These are phyloP conservation scores for Rhizoglyphus robini DNA, from an alignment of 1,140 invertebrate genomes.

Conservation along the genomic window DNA sequence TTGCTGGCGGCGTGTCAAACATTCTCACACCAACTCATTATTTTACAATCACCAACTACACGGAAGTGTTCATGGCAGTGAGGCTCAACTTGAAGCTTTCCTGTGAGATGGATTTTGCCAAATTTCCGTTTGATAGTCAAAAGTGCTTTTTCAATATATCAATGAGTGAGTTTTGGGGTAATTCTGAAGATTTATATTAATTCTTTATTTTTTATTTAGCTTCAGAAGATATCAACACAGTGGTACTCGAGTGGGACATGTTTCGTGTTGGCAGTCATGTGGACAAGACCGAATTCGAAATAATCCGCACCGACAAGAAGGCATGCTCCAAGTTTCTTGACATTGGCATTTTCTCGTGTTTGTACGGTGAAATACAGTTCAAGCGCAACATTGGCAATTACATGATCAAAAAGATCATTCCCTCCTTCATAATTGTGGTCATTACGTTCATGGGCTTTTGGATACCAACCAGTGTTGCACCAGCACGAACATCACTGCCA, in stretches of 20 bases:
- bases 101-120: slow-evolving; percentile 21
- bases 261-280: slow-evolving; percentile 4
- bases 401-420: slow-evolving; percentile 17
- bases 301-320: background rate
- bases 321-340: background rate
- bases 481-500: slow-evolving; percentile 43
- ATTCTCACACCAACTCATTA: slow-evolving; percentile 11
- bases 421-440: slow-evolving; percentile 21
- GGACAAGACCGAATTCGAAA: slow-evolving; percentile 8
- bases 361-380: slow-evolving; percentile 1
- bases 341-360: slow-evolving; percentile 16
- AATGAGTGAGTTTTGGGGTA: slow-evolving; percentile 7
- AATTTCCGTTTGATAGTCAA: slow-evolving; percentile 22
- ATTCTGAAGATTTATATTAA: too few species aligned
- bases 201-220: too few species aligned
- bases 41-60: slow-evolving; percentile 13
- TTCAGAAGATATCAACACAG: slow-evolving; percentile 12
- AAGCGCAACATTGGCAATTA: slow-evolving; percentile 16
- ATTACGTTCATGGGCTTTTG: slow-evolving; percentile 22
- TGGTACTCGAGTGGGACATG: slow-evolving; percentile 12
- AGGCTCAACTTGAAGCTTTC: slow-evolving; percentile 7
- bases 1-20: slow-evolving; percentile 20
- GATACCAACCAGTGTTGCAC: slow-evolving; percentile 35
- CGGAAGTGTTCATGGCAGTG: slow-evolving; percentile 13
- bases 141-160: slow-evolving; percentile 17